Percentiles rank a stretch among this genome's conserved stretches.
Conservation (phyloP, 1,140 invertebrate species). For the Papilio glaucus region DNA sequence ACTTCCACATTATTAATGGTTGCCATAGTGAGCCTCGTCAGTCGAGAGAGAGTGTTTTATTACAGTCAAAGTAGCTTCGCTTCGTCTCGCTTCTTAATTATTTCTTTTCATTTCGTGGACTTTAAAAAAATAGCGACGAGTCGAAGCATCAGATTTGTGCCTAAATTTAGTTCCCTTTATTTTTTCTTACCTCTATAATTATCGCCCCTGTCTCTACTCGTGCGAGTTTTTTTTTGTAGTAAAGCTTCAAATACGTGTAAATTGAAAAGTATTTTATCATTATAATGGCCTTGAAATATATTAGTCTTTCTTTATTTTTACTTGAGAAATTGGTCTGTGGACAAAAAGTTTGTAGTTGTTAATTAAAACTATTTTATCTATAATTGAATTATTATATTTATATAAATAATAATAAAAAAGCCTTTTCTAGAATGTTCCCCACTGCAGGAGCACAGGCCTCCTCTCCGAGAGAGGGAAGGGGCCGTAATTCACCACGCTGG, state of each 20-base stretch:
- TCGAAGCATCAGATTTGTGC: slow-evolving; percentile 74
- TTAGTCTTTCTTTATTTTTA: neutral
- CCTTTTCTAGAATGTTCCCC: no score
- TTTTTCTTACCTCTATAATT: slow-evolving; percentile 75
- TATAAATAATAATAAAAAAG: no score
- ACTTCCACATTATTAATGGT: slow-evolving; percentile 48
- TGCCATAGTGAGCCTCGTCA: slow-evolving; percentile 55
- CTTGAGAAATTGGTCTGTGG: neutral
- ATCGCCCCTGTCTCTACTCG: slow-evolving; percentile 55
- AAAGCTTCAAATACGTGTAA: slow-evolving; percentile 6
- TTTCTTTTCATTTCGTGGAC: slow-evolving; percentile 73
- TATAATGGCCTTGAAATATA: neutral
- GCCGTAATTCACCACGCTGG: no score
- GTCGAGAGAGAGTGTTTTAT: slow-evolving; percentile 75
- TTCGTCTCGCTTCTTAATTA: slow-evolving; percentile 75
- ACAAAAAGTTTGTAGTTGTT: no score
- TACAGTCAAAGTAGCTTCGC: slow-evolving; percentile 65
- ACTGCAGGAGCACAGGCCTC: no score
- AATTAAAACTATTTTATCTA: no score
- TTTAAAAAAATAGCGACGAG: slow-evolving; percentile 59
- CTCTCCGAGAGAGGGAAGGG: no score
- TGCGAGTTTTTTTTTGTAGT: slow-evolving; percentile 37
- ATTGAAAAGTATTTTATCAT: slow-evolving; percentile 28
- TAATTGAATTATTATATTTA: no score
- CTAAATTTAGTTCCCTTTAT: slow-evolving; percentile 74